Percentiles rank a stretch among this genome's conserved stretches.
These are phyloP conservation scores for Drosophila carrolli DNA, from an alignment of 1,140 invertebrate species.

Conservation along the genomic window DNA sequence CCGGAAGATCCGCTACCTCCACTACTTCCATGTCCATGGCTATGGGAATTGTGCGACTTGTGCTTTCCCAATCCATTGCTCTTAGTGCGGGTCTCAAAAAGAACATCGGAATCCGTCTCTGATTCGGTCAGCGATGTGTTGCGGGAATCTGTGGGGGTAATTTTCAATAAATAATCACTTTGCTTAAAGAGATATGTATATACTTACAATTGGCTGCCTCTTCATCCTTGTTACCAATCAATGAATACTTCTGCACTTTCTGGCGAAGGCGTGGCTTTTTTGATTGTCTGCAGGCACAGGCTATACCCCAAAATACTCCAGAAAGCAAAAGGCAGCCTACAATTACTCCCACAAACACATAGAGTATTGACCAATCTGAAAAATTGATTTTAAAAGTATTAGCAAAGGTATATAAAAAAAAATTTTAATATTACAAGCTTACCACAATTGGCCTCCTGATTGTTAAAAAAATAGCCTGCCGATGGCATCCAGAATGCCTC, in stretches of 20 bases:
- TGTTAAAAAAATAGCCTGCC: conserved; percentile 85
- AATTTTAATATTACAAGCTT: background rate
- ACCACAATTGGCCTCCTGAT: conserved; percentile 86
- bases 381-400: conserved; percentile 35
- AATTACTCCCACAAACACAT: conserved; percentile 91
- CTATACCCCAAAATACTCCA: conserved; percentile 89
- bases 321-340: conserved; percentile 88
- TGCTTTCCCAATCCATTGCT: conserved; percentile 85
- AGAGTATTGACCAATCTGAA: conserved; percentile 94
- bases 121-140: conserved; percentile 89
- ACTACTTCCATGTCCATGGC: conserved; percentile 52
- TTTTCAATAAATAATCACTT: background rate
- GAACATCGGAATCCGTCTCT: conserved; percentile 90
- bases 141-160: conserved; percentile 72
- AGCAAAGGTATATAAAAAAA: conserved; percentile 18
- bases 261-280: conserved; percentile 84
- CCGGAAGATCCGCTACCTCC: conserved; percentile 56
- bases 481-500: conserved; percentile 98
- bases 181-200: background rate
- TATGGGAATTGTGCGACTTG: conserved; percentile 50
- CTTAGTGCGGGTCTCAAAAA: conserved; percentile 88
- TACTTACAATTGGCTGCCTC: conserved; percentile 85
- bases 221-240: conserved; percentile 87
- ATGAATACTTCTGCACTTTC: conserved; percentile 87
- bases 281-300: conserved; percentile 88